Percentiles rank a stretch among this genome's conserved stretches.
phyloP scores from a whole-genome alignment of 2,113 vertebrate genomes.

The Ictidomys tridecemlineatus region DNA sequence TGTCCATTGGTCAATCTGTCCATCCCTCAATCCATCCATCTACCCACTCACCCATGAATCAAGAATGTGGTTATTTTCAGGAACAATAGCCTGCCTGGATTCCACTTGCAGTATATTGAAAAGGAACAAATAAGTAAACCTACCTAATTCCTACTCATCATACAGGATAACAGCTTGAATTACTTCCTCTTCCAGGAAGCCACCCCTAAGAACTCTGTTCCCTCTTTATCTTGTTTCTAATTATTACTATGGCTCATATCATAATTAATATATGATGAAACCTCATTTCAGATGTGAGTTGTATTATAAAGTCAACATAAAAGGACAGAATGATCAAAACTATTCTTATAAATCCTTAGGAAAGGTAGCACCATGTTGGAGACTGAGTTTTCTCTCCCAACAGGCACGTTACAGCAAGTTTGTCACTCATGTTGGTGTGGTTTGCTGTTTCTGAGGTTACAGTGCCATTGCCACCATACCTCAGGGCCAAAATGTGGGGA shows the following conservation, averaged over 20 bases:
- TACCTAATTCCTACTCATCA: not conserved
- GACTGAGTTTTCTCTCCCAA: not conserved
- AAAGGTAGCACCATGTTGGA: not conserved
- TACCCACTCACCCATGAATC: not conserved
- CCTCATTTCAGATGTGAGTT: not conserved
- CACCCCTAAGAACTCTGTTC: not conserved
- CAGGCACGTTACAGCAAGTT: not conserved
- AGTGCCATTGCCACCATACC: not conserved
- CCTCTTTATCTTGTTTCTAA: not conserved
- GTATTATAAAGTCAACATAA: not conserved
- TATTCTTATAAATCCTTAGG: not conserved
- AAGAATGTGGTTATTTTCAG: not conserved
- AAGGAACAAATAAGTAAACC: not conserved
- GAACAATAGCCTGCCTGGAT: not conserved
- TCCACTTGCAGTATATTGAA: not conserved
- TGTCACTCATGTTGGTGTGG: not conserved
- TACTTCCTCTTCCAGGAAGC: not conserved
- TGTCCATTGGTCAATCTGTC: not conserved
- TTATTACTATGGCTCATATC: not conserved
- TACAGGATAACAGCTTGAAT: not conserved
- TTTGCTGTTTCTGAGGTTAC: not conserved
- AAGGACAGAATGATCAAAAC: not conserved
- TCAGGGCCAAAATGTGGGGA: not conserved
- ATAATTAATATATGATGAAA: not conserved
- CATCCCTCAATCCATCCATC: not conserved